Evolutionary conservation across 2,113 vertebrate species (phyloP), one percentile per base, ranked within the genome.

Genomic region (Aphelocoma coerulescens): DNA sequence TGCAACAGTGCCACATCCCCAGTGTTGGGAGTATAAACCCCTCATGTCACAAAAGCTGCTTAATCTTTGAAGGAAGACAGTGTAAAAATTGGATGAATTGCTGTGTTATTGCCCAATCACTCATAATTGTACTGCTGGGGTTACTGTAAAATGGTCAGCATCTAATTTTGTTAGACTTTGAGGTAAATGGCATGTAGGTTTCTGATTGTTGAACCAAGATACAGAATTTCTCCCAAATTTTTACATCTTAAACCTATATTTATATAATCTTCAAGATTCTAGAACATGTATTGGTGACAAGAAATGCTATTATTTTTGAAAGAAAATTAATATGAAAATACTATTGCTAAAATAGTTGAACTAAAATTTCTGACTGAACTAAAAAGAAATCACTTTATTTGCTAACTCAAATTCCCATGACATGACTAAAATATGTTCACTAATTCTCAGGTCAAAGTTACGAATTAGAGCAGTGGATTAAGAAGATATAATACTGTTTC

Each of bases 391-490:
- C 27, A 80, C 3, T 37, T 32, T 82, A 13, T 82, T 92, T 88
- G 26, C 26, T 93, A n/a, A 71, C 43, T 75, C 43, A 8, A 85
- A 21, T 92, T 94, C 46, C 67, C 17, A 2, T 69, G 81, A 35
- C 71, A 88, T 1, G 6, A 85, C 37, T 77, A 71, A 92, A 84
- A 62, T 43, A 73, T 76, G 91, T 80, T 84, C 33, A 8, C 18
- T 79, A 68, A 55, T 69, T 83, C 68, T 89, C 39, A 57, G 27
- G n/a, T 85, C 85, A 71, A 91, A 83, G 5, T 61, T 76, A 49
- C 11, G 8, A 37, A 89, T 94, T 91, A 81, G 39, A 96, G 55
- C 49, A 89, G 81, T 89, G 88, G 66, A 91, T 92, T 94, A 87
- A 91, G 33, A 90, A 82, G 82, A 26, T 61, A 82, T 27, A 73